phyloP scores from a whole-genome alignment of 2,888 invertebrate genomes.

The Notocelia uddmanniana region DNA sequence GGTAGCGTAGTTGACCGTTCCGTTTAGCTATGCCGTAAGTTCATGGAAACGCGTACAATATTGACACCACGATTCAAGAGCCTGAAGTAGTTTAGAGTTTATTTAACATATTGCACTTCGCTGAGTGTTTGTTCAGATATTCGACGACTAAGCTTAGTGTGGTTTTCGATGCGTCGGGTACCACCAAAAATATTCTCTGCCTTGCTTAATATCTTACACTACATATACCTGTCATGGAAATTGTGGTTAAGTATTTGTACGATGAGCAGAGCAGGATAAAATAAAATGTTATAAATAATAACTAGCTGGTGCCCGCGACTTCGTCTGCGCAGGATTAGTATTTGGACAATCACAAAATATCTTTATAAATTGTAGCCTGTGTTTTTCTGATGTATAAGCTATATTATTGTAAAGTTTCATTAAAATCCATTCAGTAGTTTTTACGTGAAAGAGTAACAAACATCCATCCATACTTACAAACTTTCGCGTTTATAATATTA shows the following conservation, averaged over 20 bases:
- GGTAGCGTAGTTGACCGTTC: not conserved
- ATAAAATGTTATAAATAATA: too few relatives aligned
- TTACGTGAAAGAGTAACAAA: too few relatives aligned
- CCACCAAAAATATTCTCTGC: not conserved
- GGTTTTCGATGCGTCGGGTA: not conserved
- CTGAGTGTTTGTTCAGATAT: conserved; percentile 15
- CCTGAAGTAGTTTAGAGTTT: conserved; percentile 14
- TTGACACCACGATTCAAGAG: conserved; percentile 11
- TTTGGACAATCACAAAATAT: too few relatives aligned
- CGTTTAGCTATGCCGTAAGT: not conserved
- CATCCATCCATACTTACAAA: too few relatives aligned
- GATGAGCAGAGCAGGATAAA: not conserved
- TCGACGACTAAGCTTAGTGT: not conserved
- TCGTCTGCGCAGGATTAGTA: too few relatives aligned
- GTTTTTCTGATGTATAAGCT: too few relatives aligned
- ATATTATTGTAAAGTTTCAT: too few relatives aligned
- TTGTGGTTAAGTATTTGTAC: not conserved
- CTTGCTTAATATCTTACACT: too few relatives aligned
- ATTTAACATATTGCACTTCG: conserved; percentile 20
- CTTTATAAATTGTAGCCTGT: too few relatives aligned
- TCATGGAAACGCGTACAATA: conserved; percentile 5
- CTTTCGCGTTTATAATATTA: too few relatives aligned
- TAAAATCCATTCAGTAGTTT: too few relatives aligned
- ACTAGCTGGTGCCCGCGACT: too few relatives aligned
- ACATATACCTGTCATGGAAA: not conserved